These are phyloP conservation scores for Vidua chalybeata DNA, from an alignment of 2,113 vertebrate species.

Conservation along the genomic window DNA sequence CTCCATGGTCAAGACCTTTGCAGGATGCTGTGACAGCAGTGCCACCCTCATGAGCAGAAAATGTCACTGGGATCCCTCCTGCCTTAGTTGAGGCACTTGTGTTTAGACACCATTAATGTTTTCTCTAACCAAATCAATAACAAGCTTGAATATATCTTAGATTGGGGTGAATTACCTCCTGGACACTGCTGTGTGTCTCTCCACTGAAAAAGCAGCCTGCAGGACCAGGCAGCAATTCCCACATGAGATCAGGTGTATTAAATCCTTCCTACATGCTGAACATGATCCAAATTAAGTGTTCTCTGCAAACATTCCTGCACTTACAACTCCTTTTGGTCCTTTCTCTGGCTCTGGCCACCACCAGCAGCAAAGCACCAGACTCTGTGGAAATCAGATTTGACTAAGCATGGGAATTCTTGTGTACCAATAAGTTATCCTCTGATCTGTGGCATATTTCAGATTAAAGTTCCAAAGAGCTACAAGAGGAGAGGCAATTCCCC, in stretches of 20 bases:
- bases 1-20: background rate
- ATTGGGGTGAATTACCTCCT: background rate
- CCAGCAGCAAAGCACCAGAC: background rate
- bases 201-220: background rate
- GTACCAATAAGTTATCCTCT: constrained; percentile 38
- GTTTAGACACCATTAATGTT: background rate
- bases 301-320: background rate
- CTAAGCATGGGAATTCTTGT: constrained; percentile 15
- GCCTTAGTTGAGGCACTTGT: background rate
- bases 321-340: background rate
- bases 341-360: background rate
- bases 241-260: background rate
- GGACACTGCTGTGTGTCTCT: background rate
- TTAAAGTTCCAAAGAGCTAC: constrained; percentile 41
- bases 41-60: background rate
- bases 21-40: background rate
- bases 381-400: constrained; percentile 45
- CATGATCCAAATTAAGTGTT: background rate
- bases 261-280: background rate
- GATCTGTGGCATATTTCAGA: constrained; percentile 17
- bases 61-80: background rate
- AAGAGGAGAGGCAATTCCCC: constrained; percentile 44
- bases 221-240: background rate
- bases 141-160: background rate
- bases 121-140: background rate